A percentile compares a stretch with the other conserved stretches of the same genome.
phyloP scores from a whole-genome alignment of 2,797 vertebrate species.

The Fringilla coelebs region DNA sequence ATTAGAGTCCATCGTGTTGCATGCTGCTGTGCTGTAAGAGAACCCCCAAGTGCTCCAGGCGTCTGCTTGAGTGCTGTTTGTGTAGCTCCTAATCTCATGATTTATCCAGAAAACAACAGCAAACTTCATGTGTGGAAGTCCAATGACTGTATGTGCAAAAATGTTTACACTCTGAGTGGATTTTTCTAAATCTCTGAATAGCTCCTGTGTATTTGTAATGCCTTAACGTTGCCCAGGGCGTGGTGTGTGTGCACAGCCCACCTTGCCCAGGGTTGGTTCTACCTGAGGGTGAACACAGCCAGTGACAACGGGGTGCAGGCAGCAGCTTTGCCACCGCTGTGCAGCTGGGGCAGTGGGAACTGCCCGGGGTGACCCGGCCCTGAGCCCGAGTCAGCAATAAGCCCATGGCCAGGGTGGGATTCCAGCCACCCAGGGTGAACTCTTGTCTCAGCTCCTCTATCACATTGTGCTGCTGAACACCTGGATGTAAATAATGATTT shows the following conservation, averaged over 20 bases:
- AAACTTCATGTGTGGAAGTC: not conserved
- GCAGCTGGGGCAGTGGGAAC: not conserved
- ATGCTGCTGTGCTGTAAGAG: conserved; percentile 64
- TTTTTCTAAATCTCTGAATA: not conserved
- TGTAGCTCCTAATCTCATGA: conserved; percentile 54
- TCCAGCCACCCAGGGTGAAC: not conserved
- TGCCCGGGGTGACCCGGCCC: not conserved
- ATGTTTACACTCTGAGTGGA: not conserved
- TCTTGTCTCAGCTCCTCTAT: conserved; percentile 32
- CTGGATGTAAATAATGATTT: conserved; percentile 50
- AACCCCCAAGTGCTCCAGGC: conserved; percentile 45
- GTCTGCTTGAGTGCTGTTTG: conserved; percentile 18
- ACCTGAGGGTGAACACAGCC: not conserved
- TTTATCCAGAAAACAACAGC: conserved; percentile 44
- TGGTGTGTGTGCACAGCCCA: not conserved
- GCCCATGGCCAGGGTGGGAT: not conserved
- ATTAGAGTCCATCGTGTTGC: conserved; percentile 43
- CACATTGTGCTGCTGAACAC: conserved; percentile 39
- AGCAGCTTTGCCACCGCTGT: not conserved
- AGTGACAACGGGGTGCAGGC: not conserved
- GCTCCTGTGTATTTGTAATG: conserved; percentile 29
- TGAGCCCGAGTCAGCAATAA: conserved; percentile 69
- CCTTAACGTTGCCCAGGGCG: conserved; percentile 24
- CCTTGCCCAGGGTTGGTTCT: not conserved
- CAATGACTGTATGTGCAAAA: not conserved